Evolutionary conservation across 92 coral and sea anemone species (phyloP), one percentile per base, ranked within the genome.

Genomic region (Epizoanthus scotinus): DNA sequence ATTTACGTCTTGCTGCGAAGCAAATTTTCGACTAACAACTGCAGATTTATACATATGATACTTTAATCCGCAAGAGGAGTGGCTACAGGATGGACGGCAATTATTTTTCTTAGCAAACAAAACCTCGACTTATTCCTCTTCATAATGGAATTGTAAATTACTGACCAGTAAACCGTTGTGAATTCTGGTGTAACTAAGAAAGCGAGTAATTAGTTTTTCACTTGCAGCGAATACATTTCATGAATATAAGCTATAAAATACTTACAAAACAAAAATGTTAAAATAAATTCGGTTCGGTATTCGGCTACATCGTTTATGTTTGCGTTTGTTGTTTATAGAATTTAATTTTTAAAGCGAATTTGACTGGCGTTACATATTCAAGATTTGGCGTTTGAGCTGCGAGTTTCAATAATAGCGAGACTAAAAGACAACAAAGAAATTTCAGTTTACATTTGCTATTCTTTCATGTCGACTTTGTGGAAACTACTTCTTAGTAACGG

Each of bases 281-380:
- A 75, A 71, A 75, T 70, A 79, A 84, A 88, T 79, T 84, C 73
- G 79, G 82, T 67, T 78, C 78, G 86, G 80, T 74, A 64, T 70
- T 61, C 59, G 72, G n/a, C n/a, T 70, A 77, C 61, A 72, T 71
- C 81, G 83, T 73, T 89, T 89, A 83, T 87, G 93, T 91, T 89
- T 91, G 93, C 80, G 47, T 90, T 87, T 63, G 24, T 69, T 86
- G 94, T 92, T 92, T 92, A 80, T 83, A 73, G 85, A 90, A 85
- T 90, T 92, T 87, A 92, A 90, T 92, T 92, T 92, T 90, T 92
- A 92, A 92, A 87, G 88, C 80, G 91, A 88, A 83, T n/a, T 50
- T 88, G 91, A 88, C 74, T 73, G 64, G 91, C 63, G 91, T 84
- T 84, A 79, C 82, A 64, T 78, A 88, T 84, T 63, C 91, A 81